Percentiles rank a stretch among this genome's conserved stretches.
These are phyloP conservation scores for Euproctis similis DNA, from an alignment of 2,888 invertebrate genomes.

Conservation along the genomic window DNA sequence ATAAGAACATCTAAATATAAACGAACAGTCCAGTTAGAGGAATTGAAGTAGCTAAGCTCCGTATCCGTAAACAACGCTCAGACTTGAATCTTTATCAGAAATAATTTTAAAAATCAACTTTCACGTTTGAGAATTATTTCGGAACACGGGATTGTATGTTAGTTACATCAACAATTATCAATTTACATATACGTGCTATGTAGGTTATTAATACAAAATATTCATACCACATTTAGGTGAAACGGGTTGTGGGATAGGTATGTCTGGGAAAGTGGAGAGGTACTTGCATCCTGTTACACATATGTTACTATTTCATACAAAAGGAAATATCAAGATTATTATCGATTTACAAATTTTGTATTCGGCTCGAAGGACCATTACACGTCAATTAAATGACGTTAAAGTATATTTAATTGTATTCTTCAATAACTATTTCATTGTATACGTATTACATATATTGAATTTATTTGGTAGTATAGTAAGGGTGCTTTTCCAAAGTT, in stretches of 20 bases:
- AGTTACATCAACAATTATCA: constrained; percentile 29
- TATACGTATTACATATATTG: no score
- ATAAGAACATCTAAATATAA: constrained; percentile 6
- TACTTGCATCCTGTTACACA: constrained; percentile 18
- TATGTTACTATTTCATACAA: no score
- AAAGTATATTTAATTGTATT: no score
- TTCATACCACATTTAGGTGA: constrained; percentile 26
- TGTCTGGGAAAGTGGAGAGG: constrained; percentile 14
- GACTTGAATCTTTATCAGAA: not conserved
- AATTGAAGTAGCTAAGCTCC: constrained; percentile 14
- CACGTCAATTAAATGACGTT: no score
- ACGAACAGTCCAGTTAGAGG: constrained; percentile 28
- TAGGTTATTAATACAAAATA: constrained; percentile 18
- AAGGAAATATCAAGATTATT: no score
- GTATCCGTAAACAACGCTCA: not conserved
- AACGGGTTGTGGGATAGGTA: constrained; percentile 17
- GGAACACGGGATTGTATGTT: constrained; percentile 14
- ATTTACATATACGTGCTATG: constrained; percentile 21
- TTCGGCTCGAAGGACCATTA: no score
- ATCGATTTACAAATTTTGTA: no score
- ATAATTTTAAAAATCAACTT: no score
- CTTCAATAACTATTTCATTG: no score
- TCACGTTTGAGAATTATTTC: not conserved
- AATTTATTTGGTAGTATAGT: no score
- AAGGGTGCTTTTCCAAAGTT: no score